phyloP scores from a whole-genome alignment of 1,140 invertebrate genomes.

The Rhopalosiphum padi region DNA sequence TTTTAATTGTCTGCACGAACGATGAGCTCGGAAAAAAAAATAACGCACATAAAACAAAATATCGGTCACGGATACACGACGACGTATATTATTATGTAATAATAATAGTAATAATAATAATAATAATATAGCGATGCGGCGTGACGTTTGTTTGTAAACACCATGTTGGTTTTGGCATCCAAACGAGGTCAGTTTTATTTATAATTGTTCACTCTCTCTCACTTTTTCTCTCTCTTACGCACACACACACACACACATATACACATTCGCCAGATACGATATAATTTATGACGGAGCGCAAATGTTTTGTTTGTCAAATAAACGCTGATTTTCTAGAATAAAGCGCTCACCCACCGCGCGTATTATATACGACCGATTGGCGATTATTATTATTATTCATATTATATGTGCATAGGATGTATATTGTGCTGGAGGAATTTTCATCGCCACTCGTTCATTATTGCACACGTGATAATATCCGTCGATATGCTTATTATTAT shows the following conservation, averaged over 20 bases:
- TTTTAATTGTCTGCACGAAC: constrained; percentile 1
- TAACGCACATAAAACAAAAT: not conserved
- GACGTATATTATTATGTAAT: not conserved
- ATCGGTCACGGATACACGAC: not conserved
- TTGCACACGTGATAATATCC: not conserved
- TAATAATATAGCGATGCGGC: not conserved
- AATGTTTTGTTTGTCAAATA: constrained; percentile 29
- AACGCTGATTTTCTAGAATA: constrained; percentile 6
- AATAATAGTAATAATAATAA: not conserved
- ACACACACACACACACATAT: not conserved
- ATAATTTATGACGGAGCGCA: not conserved
- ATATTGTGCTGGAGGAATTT: not conserved
- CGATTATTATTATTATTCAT: not conserved
- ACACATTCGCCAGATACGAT: not conserved
- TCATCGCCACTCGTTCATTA: not conserved
- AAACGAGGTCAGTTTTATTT: constrained; percentile 39
- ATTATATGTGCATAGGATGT: not conserved
- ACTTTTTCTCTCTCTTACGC: not conserved
- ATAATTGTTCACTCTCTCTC: not conserved
- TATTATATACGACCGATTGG: not conserved
- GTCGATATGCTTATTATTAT: not conserved
- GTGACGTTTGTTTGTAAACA: constrained; percentile 34
- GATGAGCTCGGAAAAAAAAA: not conserved
- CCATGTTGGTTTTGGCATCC: constrained; percentile 23
- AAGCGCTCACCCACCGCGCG: not conserved